Conservation (phyloP, 2,113 vertebrate species). For the Sigmodon hispidus region DNA sequence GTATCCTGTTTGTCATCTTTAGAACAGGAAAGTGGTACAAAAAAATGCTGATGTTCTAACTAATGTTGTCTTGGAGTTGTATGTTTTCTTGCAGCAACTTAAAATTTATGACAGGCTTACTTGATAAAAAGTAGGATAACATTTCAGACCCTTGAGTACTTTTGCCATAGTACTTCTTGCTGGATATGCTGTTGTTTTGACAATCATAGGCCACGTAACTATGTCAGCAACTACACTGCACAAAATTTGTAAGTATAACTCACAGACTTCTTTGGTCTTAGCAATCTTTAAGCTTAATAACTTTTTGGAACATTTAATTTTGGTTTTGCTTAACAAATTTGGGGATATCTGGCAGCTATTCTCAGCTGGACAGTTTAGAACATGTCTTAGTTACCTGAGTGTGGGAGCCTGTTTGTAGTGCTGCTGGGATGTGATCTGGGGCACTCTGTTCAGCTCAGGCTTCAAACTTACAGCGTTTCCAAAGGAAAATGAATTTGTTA, state of each 20-base stretch:
- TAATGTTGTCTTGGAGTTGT: not conserved
- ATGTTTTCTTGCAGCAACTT: slow-evolving; percentile 1
- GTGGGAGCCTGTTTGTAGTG: slow-evolving; percentile 1
- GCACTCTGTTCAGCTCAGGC: not conserved
- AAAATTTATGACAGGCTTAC: not conserved
- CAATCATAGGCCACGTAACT: not conserved
- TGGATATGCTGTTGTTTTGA: not conserved
- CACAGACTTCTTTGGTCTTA: not conserved
- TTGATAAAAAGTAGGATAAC: not conserved
- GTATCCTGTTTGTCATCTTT: not conserved
- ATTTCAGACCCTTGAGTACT: not conserved
- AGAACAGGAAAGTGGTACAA: not conserved
- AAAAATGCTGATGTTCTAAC: not conserved
- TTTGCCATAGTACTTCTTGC: not conserved
- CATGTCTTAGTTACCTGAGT: slow-evolving; percentile 32
- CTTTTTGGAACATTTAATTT: not conserved
- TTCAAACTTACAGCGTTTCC: not conserved
- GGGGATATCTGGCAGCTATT: not conserved
- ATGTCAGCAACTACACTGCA: not conserved
- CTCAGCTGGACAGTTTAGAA: slow-evolving; percentile 24
- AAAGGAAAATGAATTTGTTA: not conserved
- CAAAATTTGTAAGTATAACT: not conserved
- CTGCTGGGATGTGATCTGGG: slow-evolving; percentile 44
- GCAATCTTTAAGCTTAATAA: slow-evolving; percentile 9
- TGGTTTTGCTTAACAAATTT: slow-evolving; percentile 43